A percentile compares a stretch with the other conserved stretches of the same genome.
Conservation (phyloP, 2,888 invertebrate genomes). For the Drosophila macrospina region DNA sequence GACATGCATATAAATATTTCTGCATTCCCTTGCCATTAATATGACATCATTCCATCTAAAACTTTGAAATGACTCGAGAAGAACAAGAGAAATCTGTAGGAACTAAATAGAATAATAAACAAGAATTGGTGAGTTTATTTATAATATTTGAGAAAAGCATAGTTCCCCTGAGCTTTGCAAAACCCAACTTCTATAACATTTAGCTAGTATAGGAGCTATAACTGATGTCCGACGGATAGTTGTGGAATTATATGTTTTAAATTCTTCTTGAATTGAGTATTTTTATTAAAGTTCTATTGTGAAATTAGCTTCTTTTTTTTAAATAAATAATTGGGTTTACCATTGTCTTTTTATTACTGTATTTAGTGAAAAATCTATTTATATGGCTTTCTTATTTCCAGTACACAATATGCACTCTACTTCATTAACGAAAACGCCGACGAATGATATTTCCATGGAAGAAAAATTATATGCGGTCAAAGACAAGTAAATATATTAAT, state of each 20-base stretch:
- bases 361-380: neutral
- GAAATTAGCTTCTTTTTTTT: too few species aligned
- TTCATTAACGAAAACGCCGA: conserved; percentile 24
- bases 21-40: neutral
- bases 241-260: too few species aligned
- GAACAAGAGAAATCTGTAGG: neutral
- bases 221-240: too few species aligned
- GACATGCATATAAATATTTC: neutral
- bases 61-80: neutral
- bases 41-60: conserved; percentile 8
- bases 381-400: conserved; percentile 1
- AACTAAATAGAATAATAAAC: too few species aligned
- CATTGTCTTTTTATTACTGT: neutral
- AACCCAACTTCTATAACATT: too few species aligned
- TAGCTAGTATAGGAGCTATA: too few species aligned
- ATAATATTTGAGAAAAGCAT: neutral
- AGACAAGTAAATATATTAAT: conserved; percentile 14
- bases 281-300: too few species aligned
- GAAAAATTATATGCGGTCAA: conserved; percentile 37
- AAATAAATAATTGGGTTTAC: too few species aligned
- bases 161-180: neutral
- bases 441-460: conserved; percentile 27
- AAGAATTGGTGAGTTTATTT: neutral
- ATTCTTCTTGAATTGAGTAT: too few species aligned
- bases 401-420: conserved; percentile 38